Conservation (phyloP, 1,140 invertebrate species). For the Danaus melanippus region DNA sequence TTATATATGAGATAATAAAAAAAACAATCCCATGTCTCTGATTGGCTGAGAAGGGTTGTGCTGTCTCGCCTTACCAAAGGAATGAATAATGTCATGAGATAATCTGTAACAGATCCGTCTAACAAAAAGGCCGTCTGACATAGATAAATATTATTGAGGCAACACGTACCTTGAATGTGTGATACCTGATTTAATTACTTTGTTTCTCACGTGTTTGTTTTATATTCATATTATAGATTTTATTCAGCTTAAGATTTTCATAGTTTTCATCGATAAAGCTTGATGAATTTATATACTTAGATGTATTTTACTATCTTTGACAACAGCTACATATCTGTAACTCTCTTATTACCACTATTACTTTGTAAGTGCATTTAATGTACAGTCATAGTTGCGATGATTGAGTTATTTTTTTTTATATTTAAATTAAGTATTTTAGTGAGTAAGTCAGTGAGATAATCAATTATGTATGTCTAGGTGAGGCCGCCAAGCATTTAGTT, state of each 20-base stretch:
- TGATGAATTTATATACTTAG: too few relatives aligned
- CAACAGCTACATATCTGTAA: too few relatives aligned
- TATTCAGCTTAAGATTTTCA: too few relatives aligned
- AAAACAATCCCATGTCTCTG: slow-evolving; percentile 41
- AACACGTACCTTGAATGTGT: slow-evolving; percentile 54
- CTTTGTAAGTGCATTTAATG: too few relatives aligned
- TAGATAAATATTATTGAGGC: slow-evolving; percentile 65
- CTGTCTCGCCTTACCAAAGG: slow-evolving; percentile 63
- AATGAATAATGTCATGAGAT: slow-evolving; percentile 62
- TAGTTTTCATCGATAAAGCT: too few relatives aligned
- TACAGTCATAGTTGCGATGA: too few relatives aligned
- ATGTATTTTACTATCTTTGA: too few relatives aligned
- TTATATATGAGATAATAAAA: slow-evolving; percentile 33
- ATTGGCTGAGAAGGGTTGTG: slow-evolving; percentile 70
- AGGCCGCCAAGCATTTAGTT: slow-evolving; percentile 54
- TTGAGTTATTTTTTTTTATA: too few relatives aligned
- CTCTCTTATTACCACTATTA: too few relatives aligned
- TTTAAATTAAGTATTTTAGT: too few relatives aligned
- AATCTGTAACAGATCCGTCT: slow-evolving; percentile 69
- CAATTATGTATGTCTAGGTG: slow-evolving; percentile 64
- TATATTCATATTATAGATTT: too few relatives aligned
- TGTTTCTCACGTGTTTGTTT: slow-evolving; percentile 50
- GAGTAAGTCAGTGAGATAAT: slow-evolving; percentile 38
- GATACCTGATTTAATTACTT: slow-evolving; percentile 66
- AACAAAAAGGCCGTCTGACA: slow-evolving; percentile 67